Evolutionary conservation across 2,797 vertebrate species (phyloP), one percentile per base, ranked within the genome.

Genomic region (Ataeniobius toweri): DNA sequence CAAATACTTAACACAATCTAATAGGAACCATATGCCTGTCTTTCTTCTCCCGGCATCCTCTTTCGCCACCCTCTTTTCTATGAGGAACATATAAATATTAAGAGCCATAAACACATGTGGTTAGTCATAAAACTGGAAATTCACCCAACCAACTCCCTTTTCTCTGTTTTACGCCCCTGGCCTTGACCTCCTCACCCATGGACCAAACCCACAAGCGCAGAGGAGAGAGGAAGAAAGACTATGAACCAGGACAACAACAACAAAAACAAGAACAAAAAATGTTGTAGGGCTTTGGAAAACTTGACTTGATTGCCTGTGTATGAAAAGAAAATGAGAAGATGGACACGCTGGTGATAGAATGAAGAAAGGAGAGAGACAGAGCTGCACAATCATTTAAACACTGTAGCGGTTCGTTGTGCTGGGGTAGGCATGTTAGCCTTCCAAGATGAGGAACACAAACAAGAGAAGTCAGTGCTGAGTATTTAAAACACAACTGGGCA

Each of bases 21-120:
- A 95, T 91, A 92, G 92, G 93, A 94, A 95, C 92, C 94, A 94
- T 90, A 94, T 95, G 94, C 55, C 58, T 74, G 88, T 87, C 88
- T 90, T 93, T 90, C 87, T 89, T 91, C 81, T 88, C 86, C 84
- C 80, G 22, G 87, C 89, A 87, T 90, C 80, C 82, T 83, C 84
- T 80, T 84, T 88, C 88, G 89, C 88, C 89, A 83, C 87, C 89
- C 87, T 88, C 85, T 92, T 92, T 94, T 93, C 93, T 90, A 93
- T 95, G 91, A 94, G 93, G 94, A 95, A 94, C 93, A 94, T 94
- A 89, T 92, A 95, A 94, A 94, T 93, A 94, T 91, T 89, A 84
- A 88, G 90, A 91, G 89, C 88, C 90, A 93, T 88, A 93, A 94
- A 94, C 94, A 95, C 93, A 94, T 95, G 94, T 94, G 94, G 92